Conservation (phyloP, 1,140 invertebrate species). For the Propsilocerus akamusi region DNA sequence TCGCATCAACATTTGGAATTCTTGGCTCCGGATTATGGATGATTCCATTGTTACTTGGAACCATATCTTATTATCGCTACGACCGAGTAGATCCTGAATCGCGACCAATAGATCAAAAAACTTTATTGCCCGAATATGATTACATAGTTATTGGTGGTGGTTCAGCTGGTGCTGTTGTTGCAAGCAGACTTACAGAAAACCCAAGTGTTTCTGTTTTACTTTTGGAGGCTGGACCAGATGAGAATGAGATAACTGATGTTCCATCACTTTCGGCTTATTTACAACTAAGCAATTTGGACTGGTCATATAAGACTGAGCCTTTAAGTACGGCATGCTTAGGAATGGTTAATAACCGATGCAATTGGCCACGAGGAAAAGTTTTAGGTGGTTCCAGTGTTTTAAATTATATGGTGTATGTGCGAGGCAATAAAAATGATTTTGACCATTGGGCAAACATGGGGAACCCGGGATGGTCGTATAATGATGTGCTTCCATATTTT, state of each 20-base stretch:
- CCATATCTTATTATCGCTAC: constrained; percentile 64
- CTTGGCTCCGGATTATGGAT: constrained; percentile 59
- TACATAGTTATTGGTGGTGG: constrained; percentile 64
- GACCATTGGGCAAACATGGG: constrained; percentile 77
- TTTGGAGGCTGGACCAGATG: constrained; percentile 81
- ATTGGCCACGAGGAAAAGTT: constrained; percentile 70
- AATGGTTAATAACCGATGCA: constrained; percentile 54
- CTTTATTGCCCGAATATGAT: constrained; percentile 49
- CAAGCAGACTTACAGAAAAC: constrained; percentile 71
- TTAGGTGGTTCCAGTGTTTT: constrained; percentile 78
- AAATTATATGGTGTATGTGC: constrained; percentile 91
- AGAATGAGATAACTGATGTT: constrained; percentile 78
- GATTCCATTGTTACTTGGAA: constrained; percentile 59
- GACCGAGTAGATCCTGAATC: constrained; percentile 64
- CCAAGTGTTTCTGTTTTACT: constrained; percentile 64
- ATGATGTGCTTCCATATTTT: constrained; percentile 75
- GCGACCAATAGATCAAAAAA: constrained; percentile 35
- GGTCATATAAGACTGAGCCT: constrained; percentile 81
- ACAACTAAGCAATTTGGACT: constrained; percentile 74
- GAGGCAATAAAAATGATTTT: constrained; percentile 68
- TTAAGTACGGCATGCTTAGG: constrained; percentile 63
- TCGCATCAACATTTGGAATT: constrained; percentile 51
- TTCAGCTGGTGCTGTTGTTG: constrained; percentile 81
- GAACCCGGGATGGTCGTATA: constrained; percentile 76
- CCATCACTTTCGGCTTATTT: constrained; percentile 73